Conservation (phyloP, 2,113 vertebrate species). For the Mixornis gularis region DNA sequence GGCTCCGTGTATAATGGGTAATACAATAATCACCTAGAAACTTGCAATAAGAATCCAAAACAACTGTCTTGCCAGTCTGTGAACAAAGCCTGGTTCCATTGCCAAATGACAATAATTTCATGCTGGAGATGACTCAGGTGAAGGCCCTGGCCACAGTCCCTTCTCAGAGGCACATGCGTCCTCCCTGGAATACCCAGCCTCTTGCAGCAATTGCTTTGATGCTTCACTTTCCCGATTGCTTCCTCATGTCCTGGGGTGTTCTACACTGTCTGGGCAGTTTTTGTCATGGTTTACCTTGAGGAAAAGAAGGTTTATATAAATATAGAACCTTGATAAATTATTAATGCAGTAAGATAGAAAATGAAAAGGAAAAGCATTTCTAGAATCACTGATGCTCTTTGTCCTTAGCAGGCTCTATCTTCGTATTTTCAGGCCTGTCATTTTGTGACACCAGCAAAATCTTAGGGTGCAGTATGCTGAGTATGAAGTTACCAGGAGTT, state of each 20-base stretch:
- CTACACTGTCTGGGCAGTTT: neutral
- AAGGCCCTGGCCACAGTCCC: neutral
- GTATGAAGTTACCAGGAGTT: neutral
- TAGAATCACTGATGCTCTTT: neutral
- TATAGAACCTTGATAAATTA: neutral
- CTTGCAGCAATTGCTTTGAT: neutral
- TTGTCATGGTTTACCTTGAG: neutral
- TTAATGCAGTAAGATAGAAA: neutral
- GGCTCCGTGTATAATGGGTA: neutral
- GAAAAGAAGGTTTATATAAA: neutral
- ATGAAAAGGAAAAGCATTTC: neutral
- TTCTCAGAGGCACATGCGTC: fast-evolving
- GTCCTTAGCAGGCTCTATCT: neutral
- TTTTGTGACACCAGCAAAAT: neutral
- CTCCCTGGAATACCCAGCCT: neutral
- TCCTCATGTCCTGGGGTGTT: neutral
- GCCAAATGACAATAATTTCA: neutral
- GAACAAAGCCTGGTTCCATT: neutral
- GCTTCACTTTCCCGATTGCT: neutral
- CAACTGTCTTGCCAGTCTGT: neutral
- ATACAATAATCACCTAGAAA: conserved; percentile 26
- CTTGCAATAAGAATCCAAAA: neutral
- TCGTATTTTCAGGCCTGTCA: neutral
- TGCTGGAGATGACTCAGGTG: neutral
- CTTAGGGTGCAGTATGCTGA: neutral